Conservation (phyloP, 2,797 vertebrate genomes). For the Enteromius argenteus region DNA sequence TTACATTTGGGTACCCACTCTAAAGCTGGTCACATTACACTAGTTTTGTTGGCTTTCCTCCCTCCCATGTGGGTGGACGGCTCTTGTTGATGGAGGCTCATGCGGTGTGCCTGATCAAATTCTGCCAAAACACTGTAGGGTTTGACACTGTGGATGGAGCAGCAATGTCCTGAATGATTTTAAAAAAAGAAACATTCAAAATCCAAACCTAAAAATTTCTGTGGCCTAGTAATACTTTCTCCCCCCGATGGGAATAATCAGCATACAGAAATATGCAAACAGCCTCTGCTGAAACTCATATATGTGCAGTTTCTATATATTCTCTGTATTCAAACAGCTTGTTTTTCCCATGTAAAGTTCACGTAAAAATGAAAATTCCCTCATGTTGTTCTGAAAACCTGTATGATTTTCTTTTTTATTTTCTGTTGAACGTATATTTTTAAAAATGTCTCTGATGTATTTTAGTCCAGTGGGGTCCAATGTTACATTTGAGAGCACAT, state of each 20-base stretch:
- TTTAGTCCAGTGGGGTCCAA: background rate
- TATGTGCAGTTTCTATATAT: background rate
- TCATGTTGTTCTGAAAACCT: background rate
- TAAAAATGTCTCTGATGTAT: background rate
- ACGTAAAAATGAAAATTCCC: background rate
- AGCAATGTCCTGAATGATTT: conserved; percentile 18
- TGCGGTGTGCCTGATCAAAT: conserved; percentile 30
- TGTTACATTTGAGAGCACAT: background rate
- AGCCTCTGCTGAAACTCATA: background rate
- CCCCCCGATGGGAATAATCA: conserved; percentile 49
- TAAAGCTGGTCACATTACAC: conserved; percentile 10
- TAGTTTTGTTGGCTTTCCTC: conserved; percentile 2
- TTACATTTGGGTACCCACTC: background rate
- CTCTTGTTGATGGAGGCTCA: conserved; percentile 70
- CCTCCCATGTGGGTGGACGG: conserved; percentile 63
- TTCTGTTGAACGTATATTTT: background rate
- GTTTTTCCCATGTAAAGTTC: background rate
- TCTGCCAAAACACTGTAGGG: conserved; percentile 35
- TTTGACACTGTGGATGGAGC: conserved; percentile 7
- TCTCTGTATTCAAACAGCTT: conserved; percentile 10
- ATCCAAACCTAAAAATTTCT: conserved; percentile 50
- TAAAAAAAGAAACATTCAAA: conserved; percentile 40
- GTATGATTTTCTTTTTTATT: background rate
- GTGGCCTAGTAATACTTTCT: conserved; percentile 11
- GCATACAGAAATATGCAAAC: conserved; percentile 25